A percentile compares a stretch with the other conserved stretches of the same genome.
Conservation (phyloP, 2,888 invertebrate genomes). For the Leptogaster cylindrica region DNA sequence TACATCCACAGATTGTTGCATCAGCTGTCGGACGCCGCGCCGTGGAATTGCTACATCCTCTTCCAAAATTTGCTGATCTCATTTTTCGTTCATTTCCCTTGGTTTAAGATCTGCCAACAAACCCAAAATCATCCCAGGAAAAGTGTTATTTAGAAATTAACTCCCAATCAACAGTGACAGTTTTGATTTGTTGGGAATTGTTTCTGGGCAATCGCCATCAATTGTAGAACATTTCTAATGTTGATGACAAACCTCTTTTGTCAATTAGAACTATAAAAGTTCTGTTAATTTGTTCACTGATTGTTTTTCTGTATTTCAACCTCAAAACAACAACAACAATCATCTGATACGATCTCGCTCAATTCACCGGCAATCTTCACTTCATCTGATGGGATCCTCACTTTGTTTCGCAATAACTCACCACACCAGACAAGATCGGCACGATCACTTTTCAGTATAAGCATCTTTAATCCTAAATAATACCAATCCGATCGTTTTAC, state of each 20-base stretch:
- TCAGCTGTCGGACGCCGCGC: conserved; percentile 16
- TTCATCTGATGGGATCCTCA: not conserved
- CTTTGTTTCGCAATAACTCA: conserved; percentile 28
- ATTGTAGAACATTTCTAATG: not conserved
- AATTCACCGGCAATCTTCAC: no score
- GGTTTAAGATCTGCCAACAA: not conserved
- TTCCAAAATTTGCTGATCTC: conserved; percentile 17
- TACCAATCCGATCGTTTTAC: conserved; percentile 13
- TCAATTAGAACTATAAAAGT: conserved; percentile 27
- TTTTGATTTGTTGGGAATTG: conserved; percentile 21
- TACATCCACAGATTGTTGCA: not conserved
- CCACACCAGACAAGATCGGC: conserved; percentile 22
- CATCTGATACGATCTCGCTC: not conserved
- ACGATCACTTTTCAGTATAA: conserved; percentile 15
- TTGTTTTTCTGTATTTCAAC: not conserved
- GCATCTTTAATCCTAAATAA: conserved; percentile 6
- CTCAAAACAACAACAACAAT: not conserved
- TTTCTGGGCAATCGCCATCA: conserved; percentile 12
- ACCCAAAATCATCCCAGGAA: not conserved
- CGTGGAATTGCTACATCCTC: conserved; percentile 20
- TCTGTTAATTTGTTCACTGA: conserved; percentile 28
- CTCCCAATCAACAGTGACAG: no score
- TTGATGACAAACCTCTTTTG: no score
- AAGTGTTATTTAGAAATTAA: conserved; percentile 16
- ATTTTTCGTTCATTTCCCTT: not conserved